phyloP scores from a whole-genome alignment of 2,888 invertebrate genomes.

The Lathronympha strigana region DNA sequence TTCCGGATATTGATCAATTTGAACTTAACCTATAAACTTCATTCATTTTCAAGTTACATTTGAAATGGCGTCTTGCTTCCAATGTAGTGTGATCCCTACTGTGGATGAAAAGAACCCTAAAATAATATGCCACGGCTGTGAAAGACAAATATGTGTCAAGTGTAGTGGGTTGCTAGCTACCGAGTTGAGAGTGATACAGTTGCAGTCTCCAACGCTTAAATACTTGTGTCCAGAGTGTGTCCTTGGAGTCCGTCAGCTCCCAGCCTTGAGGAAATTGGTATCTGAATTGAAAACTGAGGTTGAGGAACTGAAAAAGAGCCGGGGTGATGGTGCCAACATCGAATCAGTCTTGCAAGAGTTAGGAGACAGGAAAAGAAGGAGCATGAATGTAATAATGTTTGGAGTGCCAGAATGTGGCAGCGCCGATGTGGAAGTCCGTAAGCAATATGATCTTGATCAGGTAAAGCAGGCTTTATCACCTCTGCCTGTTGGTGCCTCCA shows the following conservation, averaged over 20 bases:
- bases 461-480: no score
- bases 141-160: background rate
- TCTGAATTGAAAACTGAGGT: no score
- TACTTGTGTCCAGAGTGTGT: background rate
- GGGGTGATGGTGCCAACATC: no score
- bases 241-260: background rate
- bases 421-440: no score
- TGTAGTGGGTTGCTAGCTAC: conserved; percentile 1
- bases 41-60: background rate
- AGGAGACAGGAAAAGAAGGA: no score
- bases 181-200: background rate
- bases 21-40: background rate
- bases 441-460: no score
- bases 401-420: no score
- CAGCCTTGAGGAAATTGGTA: background rate
- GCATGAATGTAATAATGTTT: no score
- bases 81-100: background rate
- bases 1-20: no score
- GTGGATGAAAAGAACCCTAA: background rate
- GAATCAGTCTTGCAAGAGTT: no score
- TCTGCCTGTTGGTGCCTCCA: no score
- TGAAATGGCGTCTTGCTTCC: background rate
- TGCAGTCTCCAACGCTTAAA: background rate
- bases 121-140: background rate
- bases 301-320: no score